These are phyloP conservation scores for Therioaphis trifolii DNA, from an alignment of 2,888 invertebrate species.

Conservation along the genomic window DNA sequence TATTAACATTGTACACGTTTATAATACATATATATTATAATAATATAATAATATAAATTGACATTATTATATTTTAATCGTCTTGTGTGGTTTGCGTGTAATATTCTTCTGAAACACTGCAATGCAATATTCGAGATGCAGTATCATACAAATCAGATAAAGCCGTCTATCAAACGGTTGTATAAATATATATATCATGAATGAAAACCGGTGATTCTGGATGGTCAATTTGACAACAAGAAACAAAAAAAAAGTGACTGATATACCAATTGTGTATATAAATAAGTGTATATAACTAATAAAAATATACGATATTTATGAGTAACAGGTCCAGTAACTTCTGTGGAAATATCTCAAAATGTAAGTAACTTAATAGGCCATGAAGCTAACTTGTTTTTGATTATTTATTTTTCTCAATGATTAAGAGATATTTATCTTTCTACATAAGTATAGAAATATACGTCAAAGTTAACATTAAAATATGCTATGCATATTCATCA, in stretches of 20 bases:
- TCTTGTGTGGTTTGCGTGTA: conserved; percentile 49
- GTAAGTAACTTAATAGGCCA: conserved; percentile 6
- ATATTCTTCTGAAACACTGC: conserved; percentile 7
- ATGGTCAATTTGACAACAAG: conserved; percentile 47
- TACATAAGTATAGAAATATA: too few relatives aligned
- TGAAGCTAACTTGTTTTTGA: too few relatives aligned
- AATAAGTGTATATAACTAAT: not conserved
- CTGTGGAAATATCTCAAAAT: conserved; percentile 27
- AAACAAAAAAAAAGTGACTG: conserved; percentile 1
- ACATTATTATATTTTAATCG: conserved; percentile 23
- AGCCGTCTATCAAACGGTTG: conserved; percentile 46
- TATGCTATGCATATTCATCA: too few relatives aligned
- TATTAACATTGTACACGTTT: not conserved
- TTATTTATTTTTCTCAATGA: too few relatives aligned
- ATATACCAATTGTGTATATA: not conserved
- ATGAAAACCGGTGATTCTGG: conserved; percentile 44
- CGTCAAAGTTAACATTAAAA: too few relatives aligned
- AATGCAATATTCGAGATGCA: conserved; percentile 1
- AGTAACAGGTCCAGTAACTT: conserved; percentile 46
- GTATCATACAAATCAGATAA: conserved; percentile 37
- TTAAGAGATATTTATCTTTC: too few relatives aligned
- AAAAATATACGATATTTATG: not conserved
- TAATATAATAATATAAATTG: too few relatives aligned
- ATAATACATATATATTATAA: not conserved
- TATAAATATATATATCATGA: conserved; percentile 8